phyloP scores from a whole-genome alignment of 2,888 invertebrate species.

The Eudemis profundana region DNA sequence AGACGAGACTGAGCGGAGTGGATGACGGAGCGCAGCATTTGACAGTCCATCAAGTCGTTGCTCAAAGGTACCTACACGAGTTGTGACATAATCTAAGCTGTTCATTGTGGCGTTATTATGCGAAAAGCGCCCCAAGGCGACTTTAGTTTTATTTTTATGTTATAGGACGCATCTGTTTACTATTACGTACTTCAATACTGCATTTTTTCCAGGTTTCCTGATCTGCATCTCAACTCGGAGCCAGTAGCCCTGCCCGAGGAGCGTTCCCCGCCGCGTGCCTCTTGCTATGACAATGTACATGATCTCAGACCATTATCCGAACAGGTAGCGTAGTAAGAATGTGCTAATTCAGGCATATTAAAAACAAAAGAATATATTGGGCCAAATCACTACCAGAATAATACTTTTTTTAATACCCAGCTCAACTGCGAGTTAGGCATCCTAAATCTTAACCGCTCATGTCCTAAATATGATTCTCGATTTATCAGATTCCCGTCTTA shows the following conservation, averaged over 20 bases:
- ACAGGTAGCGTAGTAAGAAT: conserved; percentile 62
- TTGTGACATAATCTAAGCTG: too few species aligned
- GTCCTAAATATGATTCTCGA: too few species aligned
- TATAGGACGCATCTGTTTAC: too few species aligned
- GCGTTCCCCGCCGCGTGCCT: conserved; percentile 85
- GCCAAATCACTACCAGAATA: too few species aligned
- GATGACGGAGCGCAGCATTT: conserved; percentile 87
- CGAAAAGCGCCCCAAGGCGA: too few species aligned
- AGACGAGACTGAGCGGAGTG: conserved; percentile 76
- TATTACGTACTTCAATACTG: too few species aligned
- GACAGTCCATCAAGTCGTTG: conserved; percentile 92
- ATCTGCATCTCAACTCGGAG: conserved; percentile 88
- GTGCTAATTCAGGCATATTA: neutral
- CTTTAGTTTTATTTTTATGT: too few species aligned
- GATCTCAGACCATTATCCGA: conserved; percentile 80
- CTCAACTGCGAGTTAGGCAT: too few species aligned
- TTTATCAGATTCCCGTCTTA: too few species aligned
- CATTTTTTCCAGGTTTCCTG: conserved; percentile 85
- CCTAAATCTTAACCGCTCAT: too few species aligned
- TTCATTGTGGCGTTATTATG: too few species aligned
- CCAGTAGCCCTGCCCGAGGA: conserved; percentile 73
- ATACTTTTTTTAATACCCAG: too few species aligned
- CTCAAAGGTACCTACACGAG: conserved; percentile 88
- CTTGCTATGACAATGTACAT: conserved; percentile 93
- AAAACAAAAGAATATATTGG: neutral